Percentiles rank a stretch among this genome's conserved stretches.
Conservation (phyloP, 2,888 invertebrate species). For the Diloba caeruleocephala region DNA sequence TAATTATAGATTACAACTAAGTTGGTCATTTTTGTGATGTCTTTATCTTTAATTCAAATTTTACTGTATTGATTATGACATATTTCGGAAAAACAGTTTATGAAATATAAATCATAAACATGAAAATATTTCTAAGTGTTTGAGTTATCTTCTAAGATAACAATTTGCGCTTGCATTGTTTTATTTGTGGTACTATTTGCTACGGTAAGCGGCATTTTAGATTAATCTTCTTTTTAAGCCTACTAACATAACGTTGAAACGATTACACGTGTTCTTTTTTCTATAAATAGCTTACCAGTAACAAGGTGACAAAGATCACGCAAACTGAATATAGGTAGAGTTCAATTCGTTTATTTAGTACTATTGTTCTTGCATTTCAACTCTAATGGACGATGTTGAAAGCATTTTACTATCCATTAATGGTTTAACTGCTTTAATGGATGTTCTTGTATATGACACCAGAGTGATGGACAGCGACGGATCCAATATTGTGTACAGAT, state of each 20-base stretch:
- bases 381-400: background rate
- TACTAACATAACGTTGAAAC: background rate
- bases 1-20: conserved; percentile 11
- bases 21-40: conserved; percentile 15
- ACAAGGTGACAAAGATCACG: conserved; percentile 16
- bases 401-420: conserved; percentile 16
- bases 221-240: background rate
- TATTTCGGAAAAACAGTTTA: no score
- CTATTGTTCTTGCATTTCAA: conserved; percentile 18
- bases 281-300: conserved; percentile 17
- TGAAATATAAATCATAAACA: no score
- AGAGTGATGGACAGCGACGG: background rate
- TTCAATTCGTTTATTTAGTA: conserved; percentile 3
- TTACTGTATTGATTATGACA: no score
- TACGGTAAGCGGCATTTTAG: background rate
- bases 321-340: background rate
- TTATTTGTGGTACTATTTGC: no score
- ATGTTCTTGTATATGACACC: conserved; percentile 1
- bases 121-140: no score
- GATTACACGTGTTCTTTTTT: conserved; percentile 27
- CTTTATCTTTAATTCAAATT: no score
- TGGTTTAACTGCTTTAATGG: conserved; percentile 1
- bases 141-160: no score
- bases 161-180: no score
- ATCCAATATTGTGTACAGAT: background rate